Percentiles rank a stretch among this genome's conserved stretches.
phyloP scores from a whole-genome alignment of 2,888 invertebrate species.

The Augiades crinisus region DNA sequence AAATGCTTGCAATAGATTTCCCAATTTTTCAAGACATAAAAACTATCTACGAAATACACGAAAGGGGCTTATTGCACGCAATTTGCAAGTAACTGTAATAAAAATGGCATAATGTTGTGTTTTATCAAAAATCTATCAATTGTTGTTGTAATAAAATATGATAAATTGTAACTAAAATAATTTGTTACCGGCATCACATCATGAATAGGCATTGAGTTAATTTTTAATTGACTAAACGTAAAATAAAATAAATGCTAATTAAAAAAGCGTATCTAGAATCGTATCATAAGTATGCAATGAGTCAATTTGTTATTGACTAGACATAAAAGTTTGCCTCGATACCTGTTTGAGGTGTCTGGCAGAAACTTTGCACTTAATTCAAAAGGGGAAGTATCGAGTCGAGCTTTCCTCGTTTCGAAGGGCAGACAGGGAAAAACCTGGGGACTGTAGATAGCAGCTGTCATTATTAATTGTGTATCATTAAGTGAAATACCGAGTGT shows the following conservation, averaged over 20 bases:
- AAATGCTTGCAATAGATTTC: constrained; percentile 15
- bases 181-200: too few relatives aligned
- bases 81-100: constrained; percentile 16
- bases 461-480: neutral
- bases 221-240: too few relatives aligned
- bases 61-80: constrained; percentile 15
- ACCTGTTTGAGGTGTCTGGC: neutral
- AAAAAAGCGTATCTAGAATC: neutral
- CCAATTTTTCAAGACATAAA: constrained; percentile 23
- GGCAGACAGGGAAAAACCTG: neutral
- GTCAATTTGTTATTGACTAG: neutral
- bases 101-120: too few relatives aligned
- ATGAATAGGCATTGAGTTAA: too few relatives aligned
- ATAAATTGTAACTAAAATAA: too few relatives aligned
- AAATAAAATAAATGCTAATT: too few relatives aligned
- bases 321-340: neutral
- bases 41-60: constrained; percentile 15
- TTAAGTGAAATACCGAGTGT: too few relatives aligned
- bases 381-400: constrained; percentile 1
- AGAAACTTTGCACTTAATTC: constrained; percentile 1
- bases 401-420: neutral
- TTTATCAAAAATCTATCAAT: too few relatives aligned
- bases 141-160: too few relatives aligned
- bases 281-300: constrained; percentile 2
- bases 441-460: neutral